Evolutionary conservation across 2,797 vertebrate species (phyloP), one percentile per base, ranked within the genome.

Genomic region (Myotis vivesi): DNA sequence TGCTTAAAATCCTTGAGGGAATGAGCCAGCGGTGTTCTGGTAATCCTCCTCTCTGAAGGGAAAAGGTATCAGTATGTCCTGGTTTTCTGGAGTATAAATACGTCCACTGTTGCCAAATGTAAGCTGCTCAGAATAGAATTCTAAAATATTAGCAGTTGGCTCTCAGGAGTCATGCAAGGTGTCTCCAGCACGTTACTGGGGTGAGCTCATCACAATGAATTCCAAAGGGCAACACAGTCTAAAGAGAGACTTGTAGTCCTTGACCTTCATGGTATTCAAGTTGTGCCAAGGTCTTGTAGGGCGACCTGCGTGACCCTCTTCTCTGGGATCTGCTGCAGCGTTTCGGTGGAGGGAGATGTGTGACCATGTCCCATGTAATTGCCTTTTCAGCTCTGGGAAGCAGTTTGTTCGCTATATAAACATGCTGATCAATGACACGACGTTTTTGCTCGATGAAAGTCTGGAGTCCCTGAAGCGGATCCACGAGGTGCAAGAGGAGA

Each of bases 371-470:
- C 79, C 49, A 36, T 97, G 95, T 94, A 0, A 33, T 96, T 94
- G 57, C 83, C 97, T 97, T 94, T 96, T 16, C 97, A 99, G 99
- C 98, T 99, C 99, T 80, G 99, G 99, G 96, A 99, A 99, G 98
- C 99, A 99, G 98, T 99, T 99, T 98, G 99, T 99, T 91, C 99
- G 99, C 97, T 99, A 99, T 96, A 99, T 99, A 98, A 99, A 99
- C 98, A 99, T 99, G 99, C 98, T 99, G 98, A 99, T 99, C 96
- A 99, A 99, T 49, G 99, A 99, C 98, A 99, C 99, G 23, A 99
- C 99, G 73, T 99, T 99, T 98, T 97, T 99, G 98, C 98, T 99
- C 95, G 99, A 99, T 33, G 99, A 99, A 98, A 99, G 99, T 97
- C 98, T 99, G 93, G 99, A 99, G 98, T 99, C 99, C 79, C 98